phyloP scores from a whole-genome alignment of 2,113 vertebrate genomes.

The Lathamus discolor region DNA sequence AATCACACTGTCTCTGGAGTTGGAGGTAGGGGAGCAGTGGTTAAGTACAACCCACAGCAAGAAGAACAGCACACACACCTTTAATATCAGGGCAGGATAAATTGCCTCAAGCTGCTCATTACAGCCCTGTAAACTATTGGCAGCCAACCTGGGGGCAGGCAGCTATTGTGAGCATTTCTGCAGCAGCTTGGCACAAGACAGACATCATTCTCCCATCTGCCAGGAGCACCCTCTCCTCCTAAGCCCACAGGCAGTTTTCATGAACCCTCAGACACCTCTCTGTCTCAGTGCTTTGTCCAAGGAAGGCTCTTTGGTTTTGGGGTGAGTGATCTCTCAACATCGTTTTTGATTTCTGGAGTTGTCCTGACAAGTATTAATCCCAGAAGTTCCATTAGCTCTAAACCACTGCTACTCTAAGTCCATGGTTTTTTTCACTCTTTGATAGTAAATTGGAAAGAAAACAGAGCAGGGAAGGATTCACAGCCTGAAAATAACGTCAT shows the following conservation, averaged over 20 bases:
- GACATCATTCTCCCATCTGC: accelerated
- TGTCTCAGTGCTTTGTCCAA: background rate
- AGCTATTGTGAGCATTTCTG: background rate
- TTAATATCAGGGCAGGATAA: background rate
- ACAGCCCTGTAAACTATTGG: background rate
- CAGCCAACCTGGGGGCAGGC: accelerated
- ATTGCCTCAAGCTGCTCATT: background rate
- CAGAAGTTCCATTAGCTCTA: background rate
- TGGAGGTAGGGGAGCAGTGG: background rate
- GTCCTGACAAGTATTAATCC: background rate
- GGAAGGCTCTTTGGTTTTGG: background rate
- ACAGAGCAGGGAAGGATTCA: background rate
- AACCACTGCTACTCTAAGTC: background rate
- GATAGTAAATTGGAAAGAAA: background rate
- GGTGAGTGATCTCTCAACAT: background rate
- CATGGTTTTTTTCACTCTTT: background rate
- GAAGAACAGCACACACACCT: background rate
- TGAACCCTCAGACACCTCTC: background rate
- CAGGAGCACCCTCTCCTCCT: background rate
- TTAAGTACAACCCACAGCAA: background rate
- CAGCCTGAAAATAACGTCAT: background rate
- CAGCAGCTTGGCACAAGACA: background rate
- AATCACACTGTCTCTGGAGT: background rate
- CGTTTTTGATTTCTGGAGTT: accelerated
- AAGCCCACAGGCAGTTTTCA: background rate